Evolutionary conservation across 2,113 vertebrate species (phyloP).

Genomic region (Oncorhynchus tshawytscha): DNA sequence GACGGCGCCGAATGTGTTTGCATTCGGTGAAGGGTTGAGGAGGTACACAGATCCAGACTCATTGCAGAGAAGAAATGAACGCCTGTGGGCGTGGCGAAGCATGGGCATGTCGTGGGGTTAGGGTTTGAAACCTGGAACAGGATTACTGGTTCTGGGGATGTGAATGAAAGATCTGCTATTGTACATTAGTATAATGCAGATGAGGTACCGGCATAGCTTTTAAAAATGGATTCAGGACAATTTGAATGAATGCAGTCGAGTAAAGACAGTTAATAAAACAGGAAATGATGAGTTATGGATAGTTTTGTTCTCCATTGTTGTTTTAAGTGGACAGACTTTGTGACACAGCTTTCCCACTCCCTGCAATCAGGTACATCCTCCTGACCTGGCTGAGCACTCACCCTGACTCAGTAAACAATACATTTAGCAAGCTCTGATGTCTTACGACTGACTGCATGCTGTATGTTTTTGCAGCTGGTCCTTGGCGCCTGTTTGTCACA

Average conservation of each 20-base stretch:
- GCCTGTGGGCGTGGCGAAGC: too few species aligned
- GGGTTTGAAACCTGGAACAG: too few species aligned
- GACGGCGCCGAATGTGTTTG: too few species aligned
- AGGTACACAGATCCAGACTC: too few species aligned
- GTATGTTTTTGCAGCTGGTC: neutral
- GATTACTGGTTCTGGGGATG: neutral
- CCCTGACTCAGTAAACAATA: neutral
- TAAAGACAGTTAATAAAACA: conserved; percentile 23
- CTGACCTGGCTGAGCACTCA: neutral
- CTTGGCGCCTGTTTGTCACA: too few species aligned
- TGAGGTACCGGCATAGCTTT: neutral
- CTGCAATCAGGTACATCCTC: neutral
- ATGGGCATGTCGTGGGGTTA: too few species aligned
- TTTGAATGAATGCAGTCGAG: too few species aligned
- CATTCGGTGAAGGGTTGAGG: too few species aligned
- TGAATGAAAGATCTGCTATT: neutral
- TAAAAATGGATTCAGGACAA: neutral
- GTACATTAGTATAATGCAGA: neutral
- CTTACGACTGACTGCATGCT: neutral
- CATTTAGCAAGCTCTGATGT: neutral
- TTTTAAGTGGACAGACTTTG: conserved; percentile 7
- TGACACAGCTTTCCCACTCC: conserved; percentile 14
- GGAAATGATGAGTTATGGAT: conserved; percentile 29
- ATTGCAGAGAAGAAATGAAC: too few species aligned
- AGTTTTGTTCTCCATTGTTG: conserved; percentile 41